Base-by-base conservation (phyloP, 30 jellyfish, hydroid and myxozoan species). In the Hydractinia symbiolongicarpus region DNA sequence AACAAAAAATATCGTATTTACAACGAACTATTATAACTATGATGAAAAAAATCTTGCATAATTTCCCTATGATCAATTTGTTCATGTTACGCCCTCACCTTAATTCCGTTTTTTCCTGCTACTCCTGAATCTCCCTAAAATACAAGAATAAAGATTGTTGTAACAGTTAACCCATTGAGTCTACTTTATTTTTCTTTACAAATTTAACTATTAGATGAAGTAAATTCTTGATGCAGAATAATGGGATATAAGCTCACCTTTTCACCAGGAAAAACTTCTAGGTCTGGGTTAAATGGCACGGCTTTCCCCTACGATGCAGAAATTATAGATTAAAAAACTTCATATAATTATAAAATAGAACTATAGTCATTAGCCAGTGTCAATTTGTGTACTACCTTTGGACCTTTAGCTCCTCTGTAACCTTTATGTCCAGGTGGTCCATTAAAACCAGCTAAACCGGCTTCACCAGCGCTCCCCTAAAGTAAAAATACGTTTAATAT, bases 41-140 rank as follows among this genome's bases (percentile, higher is more conserved):
- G 44, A 30, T 30, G 44, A 30, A 30, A 30, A n/a, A n/a, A 30
- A 30, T 2, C 44, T 30, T 30, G 44, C 44, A 30, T 30, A 2
- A 30, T 0, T 30, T 30, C 44, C 44, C 44, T 30, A 2, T 2
- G 44, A 30, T 0, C 44, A 30, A 30, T 30, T 30, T 30, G 44
- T 30, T 30, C 2, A 30, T 2, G 44, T 30, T 30, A 30, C 44
- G 44, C 44, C 44, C 44, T 30, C 1, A 71, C 80, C 80, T 71
- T 71, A 50, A n/a, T 19, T 9, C 80, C 80, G 50, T 7, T 8
- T 1, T 53, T 8, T 6, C 80, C 80, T 19, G 17, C 80, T 9
- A 19, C 80, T 19, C 80, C 80, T n/a, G 68, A 67, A 71, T 71
- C 80, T 19, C 80, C 80, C 80, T 71, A 50, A 71, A 71, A 71